Percentiles rank a stretch among this genome's conserved stretches.
Conservation (phyloP, 2,113 vertebrate species). For the Bungarus multicinctus region DNA sequence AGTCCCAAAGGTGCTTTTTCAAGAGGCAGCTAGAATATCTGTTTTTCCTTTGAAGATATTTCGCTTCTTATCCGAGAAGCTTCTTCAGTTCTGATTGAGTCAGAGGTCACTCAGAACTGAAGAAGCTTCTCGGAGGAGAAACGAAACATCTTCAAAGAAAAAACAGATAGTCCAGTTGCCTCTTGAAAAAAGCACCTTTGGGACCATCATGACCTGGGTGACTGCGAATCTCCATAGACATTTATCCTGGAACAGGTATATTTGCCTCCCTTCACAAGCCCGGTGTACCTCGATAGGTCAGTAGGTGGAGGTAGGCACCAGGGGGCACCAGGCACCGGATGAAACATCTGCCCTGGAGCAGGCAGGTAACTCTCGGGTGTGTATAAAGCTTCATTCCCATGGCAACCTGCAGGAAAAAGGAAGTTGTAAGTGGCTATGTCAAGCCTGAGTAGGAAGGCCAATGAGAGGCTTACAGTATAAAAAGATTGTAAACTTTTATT, state of each 20-base stretch:
- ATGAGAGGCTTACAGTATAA: not conserved
- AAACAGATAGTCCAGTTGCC: too few relatives aligned
- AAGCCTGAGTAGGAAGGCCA: not conserved
- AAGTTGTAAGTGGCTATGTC: not conserved
- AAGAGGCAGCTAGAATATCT: too few relatives aligned
- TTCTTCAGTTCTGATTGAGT: too few relatives aligned
- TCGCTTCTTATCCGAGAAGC: too few relatives aligned
- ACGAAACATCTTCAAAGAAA: too few relatives aligned
- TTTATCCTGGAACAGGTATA: not conserved
- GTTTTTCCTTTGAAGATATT: too few relatives aligned
- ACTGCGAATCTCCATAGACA: too few relatives aligned
- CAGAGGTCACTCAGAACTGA: too few relatives aligned
- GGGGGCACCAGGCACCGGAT: conserved; percentile 32
- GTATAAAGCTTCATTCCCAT: conserved; percentile 21
- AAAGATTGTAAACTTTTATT: not conserved
- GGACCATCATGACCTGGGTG: too few relatives aligned
- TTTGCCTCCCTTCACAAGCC: not conserved
- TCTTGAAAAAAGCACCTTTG: too few relatives aligned
- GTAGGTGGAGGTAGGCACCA: conserved; percentile 29
- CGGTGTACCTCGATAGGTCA: conserved; percentile 4
- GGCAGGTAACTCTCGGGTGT: not conserved
- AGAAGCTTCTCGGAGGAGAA: too few relatives aligned
- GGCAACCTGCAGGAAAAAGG: not conserved
- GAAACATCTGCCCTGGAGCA: conserved; percentile 15
- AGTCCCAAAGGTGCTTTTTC: too few relatives aligned